These are phyloP conservation scores for Pammene aurita DNA, from an alignment of 2,888 invertebrate genomes.

Conservation along the genomic window DNA sequence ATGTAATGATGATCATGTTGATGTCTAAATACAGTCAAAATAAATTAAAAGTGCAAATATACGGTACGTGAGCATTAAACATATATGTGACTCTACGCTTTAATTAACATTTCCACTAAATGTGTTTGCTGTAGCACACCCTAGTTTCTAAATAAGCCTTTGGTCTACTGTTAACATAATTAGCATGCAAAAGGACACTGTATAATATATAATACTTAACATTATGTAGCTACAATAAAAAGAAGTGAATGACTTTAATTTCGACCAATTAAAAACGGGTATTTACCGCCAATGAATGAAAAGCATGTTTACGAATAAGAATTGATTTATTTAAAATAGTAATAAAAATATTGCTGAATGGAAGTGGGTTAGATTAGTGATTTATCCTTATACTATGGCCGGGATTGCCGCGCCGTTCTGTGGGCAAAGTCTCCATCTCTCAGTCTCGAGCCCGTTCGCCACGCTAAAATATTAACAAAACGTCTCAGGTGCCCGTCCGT, in stretches of 20 bases:
- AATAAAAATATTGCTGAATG: slow-evolving; percentile 65
- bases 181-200: slow-evolving; percentile 79
- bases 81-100: neutral
- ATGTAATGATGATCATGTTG: too few species aligned
- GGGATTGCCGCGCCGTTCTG: slow-evolving; percentile 75
- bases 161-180: slow-evolving; percentile 49
- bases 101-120: neutral
- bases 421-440: slow-evolving; percentile 79
- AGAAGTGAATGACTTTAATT: slow-evolving; percentile 81
- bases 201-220: slow-evolving; percentile 43
- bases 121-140: slow-evolving; percentile 3
- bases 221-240: slow-evolving; percentile 58
- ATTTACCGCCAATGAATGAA: slow-evolving; percentile 76
- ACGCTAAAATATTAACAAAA: slow-evolving; percentile 76
- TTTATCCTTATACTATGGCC: slow-evolving; percentile 78
- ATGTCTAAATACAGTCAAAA: slow-evolving; percentile 13
- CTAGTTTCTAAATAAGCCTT: slow-evolving; percentile 20
- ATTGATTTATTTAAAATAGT: slow-evolving; percentile 70
- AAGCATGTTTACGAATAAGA: slow-evolving; percentile 69
- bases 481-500: slow-evolving; percentile 19
- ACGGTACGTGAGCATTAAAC: too few species aligned
- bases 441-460: slow-evolving; percentile 74
- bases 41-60: slow-evolving; percentile 11
- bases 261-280: slow-evolving; percentile 53
- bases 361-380: slow-evolving; percentile 42